Percentiles rank a stretch among this genome's conserved stretches.
Evolutionary conservation across 2,888 invertebrate genomes (phyloP).

Genomic region (Eumacrocentrus americanus): DNA sequence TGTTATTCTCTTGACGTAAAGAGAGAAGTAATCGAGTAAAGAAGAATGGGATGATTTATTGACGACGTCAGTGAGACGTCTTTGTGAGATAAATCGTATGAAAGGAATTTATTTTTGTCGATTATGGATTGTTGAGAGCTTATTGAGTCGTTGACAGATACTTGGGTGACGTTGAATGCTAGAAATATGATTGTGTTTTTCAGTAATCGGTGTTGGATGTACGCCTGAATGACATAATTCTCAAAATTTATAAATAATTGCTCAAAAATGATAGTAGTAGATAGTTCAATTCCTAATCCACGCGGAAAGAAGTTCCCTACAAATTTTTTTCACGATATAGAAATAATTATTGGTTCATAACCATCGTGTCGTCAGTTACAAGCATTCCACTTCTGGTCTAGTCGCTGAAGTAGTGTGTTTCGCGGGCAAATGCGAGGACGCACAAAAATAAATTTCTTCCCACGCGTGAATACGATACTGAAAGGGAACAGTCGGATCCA

Average conservation of each 20-base stretch:
- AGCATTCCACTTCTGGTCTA: neutral
- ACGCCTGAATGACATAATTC: neutral
- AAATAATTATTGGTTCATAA: no score
- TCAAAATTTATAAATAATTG: conserved; percentile 19
- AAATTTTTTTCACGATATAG: no score
- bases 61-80: no score
- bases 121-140: neutral
- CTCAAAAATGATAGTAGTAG: neutral
- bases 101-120: neutral
- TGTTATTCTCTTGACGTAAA: neutral
- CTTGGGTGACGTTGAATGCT: neutral
- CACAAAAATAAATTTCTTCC: conserved; percentile 58
- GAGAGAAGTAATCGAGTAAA: neutral
- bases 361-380: neutral
- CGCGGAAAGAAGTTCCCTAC: no score
- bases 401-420: conserved; percentile 13
- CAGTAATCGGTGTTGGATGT: neutral
- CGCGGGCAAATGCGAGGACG: conserved; percentile 21
- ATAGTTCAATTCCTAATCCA: no score
- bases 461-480: conserved; percentile 58
- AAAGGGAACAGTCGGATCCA: conserved; percentile 55
- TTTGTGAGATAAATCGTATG: neutral
- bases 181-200: conserved; percentile 3
- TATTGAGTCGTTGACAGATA: neutral
- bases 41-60: neutral